These are phyloP conservation scores for Gadus macrocephalus DNA, from an alignment of 2,113 vertebrate genomes.

Conservation along the genomic window DNA sequence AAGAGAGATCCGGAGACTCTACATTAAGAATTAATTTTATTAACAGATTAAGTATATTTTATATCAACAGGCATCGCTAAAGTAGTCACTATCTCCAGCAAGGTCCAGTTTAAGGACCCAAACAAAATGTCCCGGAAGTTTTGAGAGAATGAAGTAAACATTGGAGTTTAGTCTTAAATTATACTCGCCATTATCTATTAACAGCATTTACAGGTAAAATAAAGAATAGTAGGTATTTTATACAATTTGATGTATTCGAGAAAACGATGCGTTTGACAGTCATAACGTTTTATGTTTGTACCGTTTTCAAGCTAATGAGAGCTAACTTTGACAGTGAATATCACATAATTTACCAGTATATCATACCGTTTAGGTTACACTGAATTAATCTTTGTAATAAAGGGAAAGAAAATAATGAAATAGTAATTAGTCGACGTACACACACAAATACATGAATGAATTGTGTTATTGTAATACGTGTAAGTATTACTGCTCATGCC, in stretches of 20 bases:
- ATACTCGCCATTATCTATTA: slow-evolving; percentile 16
- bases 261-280: rapidly evolving
- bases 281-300: neutral
- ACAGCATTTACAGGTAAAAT: slow-evolving; percentile 45
- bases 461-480: too few relatives aligned
- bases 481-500: too few relatives aligned
- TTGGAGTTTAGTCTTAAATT: slow-evolving; percentile 14
- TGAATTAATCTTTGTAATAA: too few relatives aligned
- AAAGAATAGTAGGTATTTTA: rapidly evolving
- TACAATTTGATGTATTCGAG: too few relatives aligned
- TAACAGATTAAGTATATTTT: neutral
- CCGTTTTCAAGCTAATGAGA: slow-evolving; percentile 15
- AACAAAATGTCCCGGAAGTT: slow-evolving; percentile 50
- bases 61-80: slow-evolving; percentile 38
- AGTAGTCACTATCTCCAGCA: slow-evolving; percentile 5
- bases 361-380: too few relatives aligned
- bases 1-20: neutral
- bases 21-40: neutral
- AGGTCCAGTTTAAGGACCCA: slow-evolving; percentile 43
- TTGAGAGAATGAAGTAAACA: slow-evolving; percentile 56
- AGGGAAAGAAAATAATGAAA: too few relatives aligned
- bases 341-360: too few relatives aligned
- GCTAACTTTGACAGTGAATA: slow-evolving; percentile 16
- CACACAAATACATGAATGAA: too few relatives aligned
- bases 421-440: too few relatives aligned